Evolutionary conservation across 2,888 invertebrate genomes (phyloP).

Genomic region (Acrobasis suavella): DNA sequence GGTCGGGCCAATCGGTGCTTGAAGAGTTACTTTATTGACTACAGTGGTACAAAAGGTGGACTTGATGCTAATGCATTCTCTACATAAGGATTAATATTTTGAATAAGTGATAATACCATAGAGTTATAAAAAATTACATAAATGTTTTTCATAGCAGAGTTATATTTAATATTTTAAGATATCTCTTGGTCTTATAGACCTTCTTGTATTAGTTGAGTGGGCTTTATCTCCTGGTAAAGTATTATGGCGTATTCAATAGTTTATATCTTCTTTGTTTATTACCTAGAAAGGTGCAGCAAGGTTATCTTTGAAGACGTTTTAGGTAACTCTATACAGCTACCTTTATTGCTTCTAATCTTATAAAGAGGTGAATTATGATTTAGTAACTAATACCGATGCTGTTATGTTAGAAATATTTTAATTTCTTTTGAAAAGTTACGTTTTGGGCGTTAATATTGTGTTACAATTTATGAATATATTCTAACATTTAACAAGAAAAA

Average conservation of each 20-base stretch:
- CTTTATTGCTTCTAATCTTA: conserved; percentile 11
- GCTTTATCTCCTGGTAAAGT: conserved; percentile 26
- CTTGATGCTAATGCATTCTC: too few species aligned
- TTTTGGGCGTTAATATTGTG: not conserved
- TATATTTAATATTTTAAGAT: conserved; percentile 15
- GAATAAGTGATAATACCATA: too few species aligned
- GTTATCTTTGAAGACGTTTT: conserved; percentile 19
- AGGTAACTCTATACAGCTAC: conserved; percentile 21
- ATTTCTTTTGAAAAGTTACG: not conserved
- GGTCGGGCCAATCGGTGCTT: too few species aligned
- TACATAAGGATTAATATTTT: too few species aligned
- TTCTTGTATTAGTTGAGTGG: conserved; percentile 23
- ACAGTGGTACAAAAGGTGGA: too few species aligned
- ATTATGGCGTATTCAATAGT: conserved; percentile 22
- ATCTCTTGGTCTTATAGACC: conserved; percentile 1
- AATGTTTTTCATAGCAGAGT: not conserved
- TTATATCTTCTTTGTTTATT: conserved; percentile 24
- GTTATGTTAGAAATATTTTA: not conserved
- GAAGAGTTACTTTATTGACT: too few species aligned
- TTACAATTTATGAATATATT: too few species aligned
- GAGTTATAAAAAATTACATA: too few species aligned
- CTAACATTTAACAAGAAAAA: too few species aligned
- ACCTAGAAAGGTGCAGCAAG: conserved; percentile 12
- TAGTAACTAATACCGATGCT: not conserved
- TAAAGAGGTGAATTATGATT: conserved; percentile 9